Conservation (phyloP, 2,797 vertebrate species). For the Phalanger gymnotis region DNA sequence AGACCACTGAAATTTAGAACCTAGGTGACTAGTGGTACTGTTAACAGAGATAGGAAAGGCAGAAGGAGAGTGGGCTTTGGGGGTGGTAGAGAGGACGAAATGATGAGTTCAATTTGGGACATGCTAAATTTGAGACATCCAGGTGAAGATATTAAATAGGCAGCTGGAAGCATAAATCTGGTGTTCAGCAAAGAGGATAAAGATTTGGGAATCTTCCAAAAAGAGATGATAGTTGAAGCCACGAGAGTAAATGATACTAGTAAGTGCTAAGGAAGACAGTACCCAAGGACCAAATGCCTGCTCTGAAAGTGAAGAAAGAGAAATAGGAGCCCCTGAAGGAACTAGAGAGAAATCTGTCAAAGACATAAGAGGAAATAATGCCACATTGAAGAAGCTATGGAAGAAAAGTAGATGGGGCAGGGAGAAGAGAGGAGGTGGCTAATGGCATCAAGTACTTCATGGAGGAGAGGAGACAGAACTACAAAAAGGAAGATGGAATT, state of each 20-base stretch:
- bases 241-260: neutral
- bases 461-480: neutral
- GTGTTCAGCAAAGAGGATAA: neutral
- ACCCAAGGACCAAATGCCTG: neutral
- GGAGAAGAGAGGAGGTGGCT: neutral
- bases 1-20: neutral
- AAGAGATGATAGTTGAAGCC: neutral
- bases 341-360: neutral
- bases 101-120: neutral
- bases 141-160: neutral
- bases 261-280: neutral
- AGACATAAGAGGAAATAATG: neutral
- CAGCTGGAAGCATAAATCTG: neutral
- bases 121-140: neutral
- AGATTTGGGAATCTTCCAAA: neutral
- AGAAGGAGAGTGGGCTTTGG: neutral
- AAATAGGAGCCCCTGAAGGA: neutral
- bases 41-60: neutral
- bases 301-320: neutral
- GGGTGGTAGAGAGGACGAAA: neutral
- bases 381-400: neutral
- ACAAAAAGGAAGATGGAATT: neutral
- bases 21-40: neutral
- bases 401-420: neutral
- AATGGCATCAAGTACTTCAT: neutral